A percentile compares a stretch with the other conserved stretches of the same genome.
phyloP scores from a whole-genome alignment of 2,113 vertebrate species.

The Muntiacus reevesi region DNA sequence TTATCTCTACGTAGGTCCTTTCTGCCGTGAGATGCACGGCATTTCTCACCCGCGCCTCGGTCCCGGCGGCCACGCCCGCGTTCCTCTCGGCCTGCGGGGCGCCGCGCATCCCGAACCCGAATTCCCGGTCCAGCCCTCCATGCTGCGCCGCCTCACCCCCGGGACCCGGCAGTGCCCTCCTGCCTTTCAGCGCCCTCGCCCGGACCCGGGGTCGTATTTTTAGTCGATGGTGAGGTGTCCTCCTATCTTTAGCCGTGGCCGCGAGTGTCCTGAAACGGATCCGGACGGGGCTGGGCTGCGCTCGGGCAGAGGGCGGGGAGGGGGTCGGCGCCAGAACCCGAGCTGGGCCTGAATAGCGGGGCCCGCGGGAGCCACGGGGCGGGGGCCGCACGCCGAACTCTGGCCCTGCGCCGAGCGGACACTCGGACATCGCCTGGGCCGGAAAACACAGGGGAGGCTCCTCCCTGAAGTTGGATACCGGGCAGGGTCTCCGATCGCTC shows the following conservation, averaged over 20 bases:
- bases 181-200: neutral
- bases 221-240: slow-evolving; percentile 55
- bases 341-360: neutral
- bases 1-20: neutral
- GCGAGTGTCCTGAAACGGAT: slow-evolving; percentile 42
- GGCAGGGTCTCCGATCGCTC: neutral
- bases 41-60: neutral
- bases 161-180: neutral
- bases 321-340: slow-evolving; percentile 39
- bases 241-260: slow-evolving; percentile 64
- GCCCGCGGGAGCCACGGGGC: neutral
- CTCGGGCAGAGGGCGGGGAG: neutral
- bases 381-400: slow-evolving; percentile 6
- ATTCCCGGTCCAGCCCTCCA: neutral
- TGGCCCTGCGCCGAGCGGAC: slow-evolving; percentile 52
- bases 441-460: slow-evolving; percentile 41
- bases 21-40: neutral
- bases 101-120: neutral
- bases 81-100: neutral
- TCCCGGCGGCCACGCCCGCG: neutral
- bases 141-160: neutral
- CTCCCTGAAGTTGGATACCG: slow-evolving; percentile 19
- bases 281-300: slow-evolving; percentile 16
- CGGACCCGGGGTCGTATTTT: slow-evolving; percentile 48
- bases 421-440: slow-evolving; percentile 54